Percentiles rank a stretch among this genome's conserved stretches.
phyloP scores from a whole-genome alignment of 2,888 invertebrate species.

The Elmis aenea region DNA sequence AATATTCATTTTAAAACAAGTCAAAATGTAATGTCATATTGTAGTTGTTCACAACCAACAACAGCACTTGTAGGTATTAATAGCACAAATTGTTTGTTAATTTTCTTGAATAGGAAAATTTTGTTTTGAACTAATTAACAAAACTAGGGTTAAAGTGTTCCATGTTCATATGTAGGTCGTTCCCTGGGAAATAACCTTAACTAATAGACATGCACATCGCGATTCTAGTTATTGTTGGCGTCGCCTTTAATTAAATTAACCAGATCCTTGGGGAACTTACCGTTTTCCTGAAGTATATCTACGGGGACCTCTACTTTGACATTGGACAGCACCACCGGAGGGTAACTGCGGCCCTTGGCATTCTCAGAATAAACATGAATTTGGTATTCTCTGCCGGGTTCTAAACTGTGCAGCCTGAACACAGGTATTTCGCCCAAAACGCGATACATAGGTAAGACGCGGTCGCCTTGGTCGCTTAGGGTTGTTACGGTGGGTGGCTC shows the following conservation, averaged over 20 bases:
- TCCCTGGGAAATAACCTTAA: conserved; percentile 28
- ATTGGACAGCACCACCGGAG: conserved; percentile 67
- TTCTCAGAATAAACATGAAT: conserved; percentile 78
- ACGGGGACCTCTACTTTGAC: conserved; percentile 41
- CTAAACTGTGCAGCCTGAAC: conserved; percentile 67
- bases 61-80: no score
- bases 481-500: conserved; percentile 44
- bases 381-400: conserved; percentile 73
- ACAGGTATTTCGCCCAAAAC: conserved; percentile 63
- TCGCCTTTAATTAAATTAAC: conserved; percentile 43
- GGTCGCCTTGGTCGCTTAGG: conserved; percentile 45
- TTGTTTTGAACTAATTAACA: no score
- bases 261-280: conserved; percentile 33
- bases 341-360: conserved; percentile 70
- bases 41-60: no score
- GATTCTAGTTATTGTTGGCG: conserved; percentile 40
- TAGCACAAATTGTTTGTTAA: no score
- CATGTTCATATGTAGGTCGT: conserved; percentile 30
- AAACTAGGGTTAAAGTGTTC: no score
- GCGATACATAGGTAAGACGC: conserved; percentile 48
- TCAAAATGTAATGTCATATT: no score
- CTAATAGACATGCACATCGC: conserved; percentile 37
- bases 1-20: no score
- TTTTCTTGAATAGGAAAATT: no score
- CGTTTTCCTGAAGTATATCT: conserved; percentile 27